Evolutionary conservation across 2,888 invertebrate genomes (phyloP).

Genomic region (Lithophane ornitopus): DNA sequence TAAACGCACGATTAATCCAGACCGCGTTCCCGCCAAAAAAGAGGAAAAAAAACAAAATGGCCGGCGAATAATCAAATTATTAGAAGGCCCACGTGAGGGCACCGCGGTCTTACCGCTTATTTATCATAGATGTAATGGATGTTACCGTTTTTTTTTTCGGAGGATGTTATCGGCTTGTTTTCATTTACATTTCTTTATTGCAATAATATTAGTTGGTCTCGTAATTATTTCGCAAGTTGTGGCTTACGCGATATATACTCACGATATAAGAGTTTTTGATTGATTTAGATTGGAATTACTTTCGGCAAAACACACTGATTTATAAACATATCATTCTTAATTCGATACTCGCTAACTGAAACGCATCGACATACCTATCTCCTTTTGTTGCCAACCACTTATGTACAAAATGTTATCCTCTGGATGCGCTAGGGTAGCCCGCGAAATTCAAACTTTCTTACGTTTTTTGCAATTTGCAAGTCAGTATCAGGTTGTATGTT

Average conservation of each 20-base stretch:
- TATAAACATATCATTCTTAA: too few species aligned
- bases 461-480: too few species aligned
- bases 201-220: neutral
- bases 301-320: too few species aligned
- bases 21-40: conserved; percentile 65
- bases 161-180: conserved; percentile 12
- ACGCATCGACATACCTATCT: neutral
- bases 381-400: too few species aligned
- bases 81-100: conserved; percentile 79
- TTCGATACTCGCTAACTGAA: too few species aligned
- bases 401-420: too few species aligned
- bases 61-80: conserved; percentile 82
- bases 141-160: conserved; percentile 71
- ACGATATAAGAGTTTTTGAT: neutral
- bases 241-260: neutral
- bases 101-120: conserved; percentile 76
- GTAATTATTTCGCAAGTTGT: neutral
- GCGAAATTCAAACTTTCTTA: too few species aligned
- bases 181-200: neutral
- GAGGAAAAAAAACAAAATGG: conserved; percentile 77
- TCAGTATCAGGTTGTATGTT: too few species aligned
- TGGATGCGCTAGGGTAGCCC: too few species aligned
- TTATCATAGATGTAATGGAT: conserved; percentile 83
- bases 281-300: too few species aligned
- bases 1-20: conserved; percentile 75